Conservation (phyloP, 1,140 invertebrate species). For the Popillia japonica region DNA sequence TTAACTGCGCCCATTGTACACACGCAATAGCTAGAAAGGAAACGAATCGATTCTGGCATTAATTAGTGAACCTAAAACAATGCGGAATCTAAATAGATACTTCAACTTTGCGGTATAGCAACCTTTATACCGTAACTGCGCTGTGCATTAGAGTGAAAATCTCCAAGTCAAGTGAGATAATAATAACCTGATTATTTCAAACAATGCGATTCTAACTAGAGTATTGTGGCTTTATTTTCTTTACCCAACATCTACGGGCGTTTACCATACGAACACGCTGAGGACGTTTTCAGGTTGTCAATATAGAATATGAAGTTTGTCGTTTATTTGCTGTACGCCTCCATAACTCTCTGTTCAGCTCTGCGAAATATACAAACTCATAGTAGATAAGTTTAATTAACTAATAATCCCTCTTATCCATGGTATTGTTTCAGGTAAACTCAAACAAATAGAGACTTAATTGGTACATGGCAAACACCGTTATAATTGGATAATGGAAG, state of each 20-base stretch:
- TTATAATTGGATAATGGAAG: conserved; percentile 24
- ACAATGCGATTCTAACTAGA: neutral
- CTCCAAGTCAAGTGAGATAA: neutral
- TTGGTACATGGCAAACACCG: conserved; percentile 11
- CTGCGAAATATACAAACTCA: neutral
- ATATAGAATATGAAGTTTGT: neutral
- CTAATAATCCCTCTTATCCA: conserved; percentile 15
- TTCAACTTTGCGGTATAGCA: neutral
- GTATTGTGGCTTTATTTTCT: conserved; percentile 3
- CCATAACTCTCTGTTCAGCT: neutral
- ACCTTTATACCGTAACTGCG: neutral
- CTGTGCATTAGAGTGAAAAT: neutral
- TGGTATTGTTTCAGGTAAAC: conserved; percentile 30
- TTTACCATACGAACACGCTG: neutral
- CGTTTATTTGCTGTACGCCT: neutral
- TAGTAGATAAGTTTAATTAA: conserved; percentile 30
- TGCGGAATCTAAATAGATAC: neutral
- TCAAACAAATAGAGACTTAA: conserved; percentile 20
- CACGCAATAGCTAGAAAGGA: neutral
- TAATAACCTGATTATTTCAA: conserved; percentile 13
- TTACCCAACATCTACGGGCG: neutral
- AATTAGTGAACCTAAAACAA: neutral
- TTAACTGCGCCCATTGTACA: too few species aligned
- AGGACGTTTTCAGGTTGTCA: neutral
- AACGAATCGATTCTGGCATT: neutral